Conservation (phyloP, 2,797 vertebrate species). For the Adrianichthys oophorus region DNA sequence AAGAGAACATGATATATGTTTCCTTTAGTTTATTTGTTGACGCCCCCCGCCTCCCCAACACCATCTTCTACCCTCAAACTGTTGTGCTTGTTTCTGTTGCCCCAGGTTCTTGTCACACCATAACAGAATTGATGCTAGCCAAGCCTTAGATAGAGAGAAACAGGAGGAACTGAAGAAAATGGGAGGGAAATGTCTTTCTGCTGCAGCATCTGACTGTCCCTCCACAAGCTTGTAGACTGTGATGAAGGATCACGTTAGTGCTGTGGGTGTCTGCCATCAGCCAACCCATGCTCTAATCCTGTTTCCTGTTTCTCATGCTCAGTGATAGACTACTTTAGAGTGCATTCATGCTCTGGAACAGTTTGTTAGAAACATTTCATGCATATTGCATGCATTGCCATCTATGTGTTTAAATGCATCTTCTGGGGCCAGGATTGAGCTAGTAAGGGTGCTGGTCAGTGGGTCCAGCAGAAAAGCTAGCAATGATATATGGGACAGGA, state of each 20-base stretch:
- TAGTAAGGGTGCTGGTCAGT: slow-evolving; percentile 37
- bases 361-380: slow-evolving; percentile 51
- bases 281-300: slow-evolving; percentile 59
- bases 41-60: neutral
- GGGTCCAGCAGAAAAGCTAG: slow-evolving; percentile 29
- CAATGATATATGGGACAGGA: slow-evolving; percentile 55
- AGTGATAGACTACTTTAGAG: slow-evolving; percentile 47
- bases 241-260: slow-evolving; percentile 39
- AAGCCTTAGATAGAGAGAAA: slow-evolving; percentile 65
- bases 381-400: slow-evolving; percentile 35
- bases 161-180: slow-evolving; percentile 50
- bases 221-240: slow-evolving; percentile 31
- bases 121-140: slow-evolving; percentile 64
- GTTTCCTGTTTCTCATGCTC: slow-evolving; percentile 55
- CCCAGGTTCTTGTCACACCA: slow-evolving; percentile 58
- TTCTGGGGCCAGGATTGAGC: slow-evolving; percentile 18
- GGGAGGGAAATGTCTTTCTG: slow-evolving; percentile 51
- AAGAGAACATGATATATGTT: neutral
- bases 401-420: slow-evolving; percentile 26
- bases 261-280: slow-evolving; percentile 49
- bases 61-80: slow-evolving; percentile 15
- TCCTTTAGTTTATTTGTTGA: slow-evolving; percentile 3
- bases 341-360: slow-evolving; percentile 51
- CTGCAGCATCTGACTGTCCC: slow-evolving; percentile 45
- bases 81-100: slow-evolving; percentile 33